phyloP scores from a whole-genome alignment of 2,113 vertebrate species.

The Erythrolamprus reginae region DNA sequence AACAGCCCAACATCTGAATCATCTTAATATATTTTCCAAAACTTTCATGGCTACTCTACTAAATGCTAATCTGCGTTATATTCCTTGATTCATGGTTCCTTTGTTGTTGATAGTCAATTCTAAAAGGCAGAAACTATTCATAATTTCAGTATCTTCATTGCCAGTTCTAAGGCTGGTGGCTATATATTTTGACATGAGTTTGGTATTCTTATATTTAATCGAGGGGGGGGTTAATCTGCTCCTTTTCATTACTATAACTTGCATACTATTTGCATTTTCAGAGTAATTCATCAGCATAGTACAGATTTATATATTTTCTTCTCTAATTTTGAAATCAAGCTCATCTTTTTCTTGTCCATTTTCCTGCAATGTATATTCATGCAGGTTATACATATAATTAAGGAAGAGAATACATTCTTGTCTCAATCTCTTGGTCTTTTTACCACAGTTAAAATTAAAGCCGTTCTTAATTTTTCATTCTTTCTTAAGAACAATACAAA shows the following conservation, averaged over 20 bases:
- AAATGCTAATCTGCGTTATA: not conserved
- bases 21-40: not conserved
- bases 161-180: not conserved
- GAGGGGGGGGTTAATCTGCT: too few species aligned
- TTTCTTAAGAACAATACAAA: not conserved
- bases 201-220: not conserved
- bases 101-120: not conserved
- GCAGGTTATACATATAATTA: not conserved
- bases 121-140: not conserved
- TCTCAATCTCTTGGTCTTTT: not conserved
- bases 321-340: not conserved
- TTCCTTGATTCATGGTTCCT: not conserved
- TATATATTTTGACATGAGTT: not conserved
- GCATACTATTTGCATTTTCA: not conserved
- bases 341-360: not conserved
- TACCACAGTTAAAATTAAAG: not conserved
- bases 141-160: not conserved
- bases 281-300: not conserved
- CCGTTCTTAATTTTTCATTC: not conserved
- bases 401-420: not conserved
- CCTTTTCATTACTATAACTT: not conserved
- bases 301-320: not conserved
- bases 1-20: not conserved
- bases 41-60: not conserved
- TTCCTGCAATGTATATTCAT: not conserved